Evolutionary conservation across 2,888 invertebrate species (phyloP).

Genomic region (Eupithecia vulgata): DNA sequence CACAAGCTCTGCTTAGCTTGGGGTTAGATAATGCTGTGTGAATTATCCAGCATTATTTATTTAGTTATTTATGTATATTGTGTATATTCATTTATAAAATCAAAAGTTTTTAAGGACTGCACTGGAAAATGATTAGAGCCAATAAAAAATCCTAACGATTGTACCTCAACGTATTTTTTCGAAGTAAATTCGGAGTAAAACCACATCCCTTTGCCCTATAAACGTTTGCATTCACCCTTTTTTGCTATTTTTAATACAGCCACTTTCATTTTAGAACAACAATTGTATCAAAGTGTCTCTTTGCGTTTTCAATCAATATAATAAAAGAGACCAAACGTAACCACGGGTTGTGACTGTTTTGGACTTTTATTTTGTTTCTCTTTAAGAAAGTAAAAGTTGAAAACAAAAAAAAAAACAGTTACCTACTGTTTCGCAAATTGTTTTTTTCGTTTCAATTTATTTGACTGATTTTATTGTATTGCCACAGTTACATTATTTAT

Average conservation of each 20-base stretch:
- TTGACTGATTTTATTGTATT: too few relatives aligned
- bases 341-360: conserved; percentile 11
- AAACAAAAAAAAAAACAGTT: too few relatives aligned
- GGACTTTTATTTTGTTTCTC: conserved; percentile 9
- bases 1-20: too few relatives aligned
- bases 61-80: too few relatives aligned
- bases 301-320: conserved; percentile 12
- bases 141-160: not conserved
- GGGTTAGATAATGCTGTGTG: too few relatives aligned
- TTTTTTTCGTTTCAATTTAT: too few relatives aligned
- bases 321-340: not conserved
- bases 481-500: too few relatives aligned
- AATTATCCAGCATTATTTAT: too few relatives aligned
- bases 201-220: conserved; percentile 23
- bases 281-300: conserved; percentile 16
- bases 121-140: not conserved
- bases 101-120: not conserved
- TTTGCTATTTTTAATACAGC: conserved; percentile 38
- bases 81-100: not conserved
- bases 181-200: conserved; percentile 4
- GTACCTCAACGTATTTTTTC: not conserved
- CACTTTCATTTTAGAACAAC: conserved; percentile 39
- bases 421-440: too few relatives aligned
- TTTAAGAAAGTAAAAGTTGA: not conserved
- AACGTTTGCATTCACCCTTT: conserved; percentile 32